Evolutionary conservation across 2,113 vertebrate genomes (phyloP), one percentile per base, ranked within the genome.

Genomic region (Onychorhynchus coronatus): DNA sequence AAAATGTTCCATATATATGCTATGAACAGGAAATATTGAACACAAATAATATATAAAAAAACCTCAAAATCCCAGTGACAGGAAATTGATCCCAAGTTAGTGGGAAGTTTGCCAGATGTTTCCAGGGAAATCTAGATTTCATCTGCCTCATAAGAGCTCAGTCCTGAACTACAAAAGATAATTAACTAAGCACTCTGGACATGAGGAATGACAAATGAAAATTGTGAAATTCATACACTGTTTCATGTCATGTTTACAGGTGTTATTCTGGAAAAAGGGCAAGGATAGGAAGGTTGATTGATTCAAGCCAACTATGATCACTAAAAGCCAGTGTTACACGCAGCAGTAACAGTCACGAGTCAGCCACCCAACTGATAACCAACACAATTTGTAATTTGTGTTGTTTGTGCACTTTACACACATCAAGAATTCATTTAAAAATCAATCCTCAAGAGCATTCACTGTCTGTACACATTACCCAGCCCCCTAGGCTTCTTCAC

Each of bases 381-480:
- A 44, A 16, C 11, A 49, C 11, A 35, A 8, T 55, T 67, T 47
- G 14, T 67, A 71, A 78, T 46, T 87, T 86, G 22, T 62, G 10
- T 6, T 42, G 3, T 42, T 82, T 81, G 7, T 5, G 14, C 6
- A 80, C 22, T 74, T 58, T 1, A 0, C 11, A 55, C 6, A 39
- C 16, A 39, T 17, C 46, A 67, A 24, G 5, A 71, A 80, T 5
- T 42, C n/a, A 53, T 41, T 79, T 73, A 85, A 79, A 85, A 96
- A 50, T 74, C 44, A 42, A 13, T 37, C 11, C 8, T 19, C 1
- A 2, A 42, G 31, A 74, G 10, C 13, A 21, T 75, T 49, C n/a
- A 66, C 5, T 30, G 25, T 28, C 65, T 85, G 27, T 37, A 75
- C 19, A 12, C 0, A 0, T 8, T 49, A 30, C 23, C 14, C 33